A percentile compares a stretch with the other conserved stretches of the same genome.
These are phyloP conservation scores for Seriola rivoliana DNA, from an alignment of 2,113 vertebrate genomes.

Conservation along the genomic window DNA sequence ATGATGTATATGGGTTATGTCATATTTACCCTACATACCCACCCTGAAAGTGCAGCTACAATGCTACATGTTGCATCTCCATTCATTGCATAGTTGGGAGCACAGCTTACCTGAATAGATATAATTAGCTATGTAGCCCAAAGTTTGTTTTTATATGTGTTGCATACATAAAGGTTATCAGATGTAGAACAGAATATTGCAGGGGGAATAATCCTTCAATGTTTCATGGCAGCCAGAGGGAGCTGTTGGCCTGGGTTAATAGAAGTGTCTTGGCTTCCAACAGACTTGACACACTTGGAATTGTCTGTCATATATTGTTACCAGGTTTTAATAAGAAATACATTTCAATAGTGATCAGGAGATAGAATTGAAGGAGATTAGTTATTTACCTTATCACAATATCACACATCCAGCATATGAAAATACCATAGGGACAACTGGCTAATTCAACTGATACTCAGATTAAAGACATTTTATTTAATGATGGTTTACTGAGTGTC, in stretches of 20 bases:
- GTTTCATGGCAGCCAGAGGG: slow-evolving; percentile 42
- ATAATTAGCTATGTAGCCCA: not conserved
- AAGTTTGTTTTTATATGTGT: not conserved
- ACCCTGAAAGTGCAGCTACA: not conserved
- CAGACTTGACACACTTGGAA: not conserved
- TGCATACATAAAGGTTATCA: not conserved
- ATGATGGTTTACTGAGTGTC: not conserved
- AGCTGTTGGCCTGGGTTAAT: slow-evolving; percentile 6
- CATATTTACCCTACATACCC: not conserved
- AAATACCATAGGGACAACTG: not conserved
- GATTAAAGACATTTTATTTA: not conserved
- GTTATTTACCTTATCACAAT: too few species aligned
- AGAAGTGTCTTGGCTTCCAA: not conserved
- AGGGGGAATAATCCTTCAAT: not conserved
- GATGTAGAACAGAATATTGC: not conserved
- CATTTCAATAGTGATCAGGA: not conserved
- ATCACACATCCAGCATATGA: not conserved
- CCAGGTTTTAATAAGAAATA: not conserved
- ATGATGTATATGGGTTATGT: too few species aligned
- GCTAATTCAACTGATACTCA: not conserved
- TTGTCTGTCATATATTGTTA: too few species aligned
- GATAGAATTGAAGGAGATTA: too few species aligned
- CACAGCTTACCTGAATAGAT: too few species aligned
- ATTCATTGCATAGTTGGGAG: too few species aligned
- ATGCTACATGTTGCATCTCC: too few species aligned